Percentiles rank a stretch among this genome's conserved stretches.
Conservation (phyloP, 1,140 invertebrate species). For the Aphelinus certus region DNA sequence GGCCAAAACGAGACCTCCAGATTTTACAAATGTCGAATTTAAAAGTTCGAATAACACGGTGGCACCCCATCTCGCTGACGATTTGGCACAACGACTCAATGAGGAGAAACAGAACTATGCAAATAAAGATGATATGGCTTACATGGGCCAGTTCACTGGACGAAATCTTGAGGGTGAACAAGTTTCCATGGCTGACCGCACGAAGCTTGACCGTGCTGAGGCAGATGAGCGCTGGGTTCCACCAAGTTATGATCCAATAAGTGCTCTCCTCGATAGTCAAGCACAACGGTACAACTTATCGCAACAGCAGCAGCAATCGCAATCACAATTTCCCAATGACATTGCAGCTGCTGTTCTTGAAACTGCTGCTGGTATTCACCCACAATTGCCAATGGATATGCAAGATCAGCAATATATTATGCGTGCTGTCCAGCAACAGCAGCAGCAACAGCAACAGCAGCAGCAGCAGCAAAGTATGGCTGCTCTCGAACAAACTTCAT, state of each 20-base stretch:
- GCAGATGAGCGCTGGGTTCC: conserved; percentile 75
- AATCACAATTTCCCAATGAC: conserved; percentile 52
- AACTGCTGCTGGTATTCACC: conserved; percentile 52
- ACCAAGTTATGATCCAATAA: conserved; percentile 63
- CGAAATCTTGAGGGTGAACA: conserved; percentile 55
- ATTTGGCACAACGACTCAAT: conserved; percentile 44
- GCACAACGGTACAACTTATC: conserved; percentile 55
- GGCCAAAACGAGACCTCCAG: not conserved
- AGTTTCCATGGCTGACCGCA: conserved; percentile 58
- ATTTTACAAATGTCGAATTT: not conserved
- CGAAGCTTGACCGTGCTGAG: conserved; percentile 66
- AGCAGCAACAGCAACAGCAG: conserved; percentile 51
- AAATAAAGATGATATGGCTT: conserved; percentile 51
- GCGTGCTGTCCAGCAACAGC: conserved; percentile 45
- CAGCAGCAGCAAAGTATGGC: conserved; percentile 45
- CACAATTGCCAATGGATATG: conserved; percentile 55
- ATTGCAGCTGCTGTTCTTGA: conserved; percentile 50
- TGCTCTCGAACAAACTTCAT: conserved; percentile 55
- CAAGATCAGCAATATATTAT: conserved; percentile 54
- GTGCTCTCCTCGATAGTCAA: conserved; percentile 61
- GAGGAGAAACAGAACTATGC: conserved; percentile 56
- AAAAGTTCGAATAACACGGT: conserved; percentile 26
- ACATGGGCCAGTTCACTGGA: conserved; percentile 47
- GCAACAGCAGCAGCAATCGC: conserved; percentile 40
- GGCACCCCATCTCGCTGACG: not conserved